Percentiles rank a stretch among this genome's conserved stretches.
Evolutionary conservation across 92 coral and sea anemone genomes (phyloP).

Genomic region (Meandrina meandrites): DNA sequence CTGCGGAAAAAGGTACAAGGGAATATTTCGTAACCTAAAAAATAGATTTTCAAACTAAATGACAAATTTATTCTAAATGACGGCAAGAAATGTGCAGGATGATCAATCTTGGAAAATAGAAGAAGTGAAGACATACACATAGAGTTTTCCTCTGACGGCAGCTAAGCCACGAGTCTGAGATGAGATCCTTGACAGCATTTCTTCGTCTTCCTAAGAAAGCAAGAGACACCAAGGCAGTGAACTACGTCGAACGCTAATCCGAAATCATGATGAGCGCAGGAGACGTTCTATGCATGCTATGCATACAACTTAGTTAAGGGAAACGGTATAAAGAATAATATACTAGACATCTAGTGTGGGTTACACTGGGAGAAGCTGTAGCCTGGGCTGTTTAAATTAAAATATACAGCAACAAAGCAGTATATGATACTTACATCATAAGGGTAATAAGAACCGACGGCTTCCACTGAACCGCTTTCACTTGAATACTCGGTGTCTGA

Average conservation of each 20-base stretch:
- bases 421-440: constrained; percentile 17
- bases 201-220: constrained; percentile 73
- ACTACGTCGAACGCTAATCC: not conserved
- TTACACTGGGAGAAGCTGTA: not conserved
- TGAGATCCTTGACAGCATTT: constrained; percentile 59
- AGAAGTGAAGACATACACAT: constrained; percentile 64
- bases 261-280: not conserved
- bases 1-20: too few species aligned
- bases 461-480: constrained; percentile 38
- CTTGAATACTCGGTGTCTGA: constrained; percentile 44
- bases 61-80: too few species aligned
- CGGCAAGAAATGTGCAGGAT: not conserved
- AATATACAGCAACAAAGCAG: not conserved
- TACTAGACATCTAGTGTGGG: too few species aligned
- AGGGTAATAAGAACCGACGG: not conserved
- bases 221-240: not conserved
- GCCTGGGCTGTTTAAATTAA: not conserved
- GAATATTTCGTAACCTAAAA: too few species aligned
- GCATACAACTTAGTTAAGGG: not conserved
- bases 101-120: not conserved
- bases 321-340: not conserved
- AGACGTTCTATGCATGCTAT: not conserved
- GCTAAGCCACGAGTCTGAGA: constrained; percentile 64
- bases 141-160: constrained; percentile 74
- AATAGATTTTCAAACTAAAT: too few species aligned